Conservation (phyloP, 1,140 invertebrate species). For the Cephus cinctus region DNA sequence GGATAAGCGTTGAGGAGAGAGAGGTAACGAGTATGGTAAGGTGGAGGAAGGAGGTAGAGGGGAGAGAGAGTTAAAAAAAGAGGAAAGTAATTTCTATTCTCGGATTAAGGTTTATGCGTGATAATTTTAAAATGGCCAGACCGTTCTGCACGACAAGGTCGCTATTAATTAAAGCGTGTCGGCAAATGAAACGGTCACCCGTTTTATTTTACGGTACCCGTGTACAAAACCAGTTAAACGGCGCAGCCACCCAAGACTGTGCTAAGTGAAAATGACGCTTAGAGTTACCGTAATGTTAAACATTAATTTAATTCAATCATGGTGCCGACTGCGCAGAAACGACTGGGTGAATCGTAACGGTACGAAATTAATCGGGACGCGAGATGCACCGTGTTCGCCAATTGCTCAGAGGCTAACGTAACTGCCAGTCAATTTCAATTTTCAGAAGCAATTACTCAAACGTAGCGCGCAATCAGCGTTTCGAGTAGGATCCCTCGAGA, state of each 20-base stretch:
- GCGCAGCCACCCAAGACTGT: too few relatives aligned
- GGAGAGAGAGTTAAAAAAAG: not conserved
- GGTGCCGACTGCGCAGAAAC: too few relatives aligned
- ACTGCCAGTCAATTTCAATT: constrained; percentile 20
- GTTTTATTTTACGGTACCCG: constrained; percentile 28
- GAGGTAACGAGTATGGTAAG: not conserved
- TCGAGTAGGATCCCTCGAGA: constrained; percentile 14
- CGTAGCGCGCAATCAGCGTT: constrained; percentile 18
- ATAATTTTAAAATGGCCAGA: constrained; percentile 39
- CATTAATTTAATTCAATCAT: too few relatives aligned
- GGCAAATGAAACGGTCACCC: constrained; percentile 17
- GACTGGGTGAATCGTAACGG: not conserved
- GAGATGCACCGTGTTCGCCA: constrained; percentile 1
- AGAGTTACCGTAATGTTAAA: too few relatives aligned
- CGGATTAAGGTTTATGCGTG: constrained; percentile 43
- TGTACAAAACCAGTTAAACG: too few relatives aligned
- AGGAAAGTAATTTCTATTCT: constrained; percentile 37
- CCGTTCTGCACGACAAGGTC: constrained; percentile 22
- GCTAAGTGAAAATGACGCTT: too few relatives aligned
- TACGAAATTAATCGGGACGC: not conserved
- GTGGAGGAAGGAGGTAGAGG: too few relatives aligned
- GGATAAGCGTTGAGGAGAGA: not conserved
- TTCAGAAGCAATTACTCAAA: constrained; percentile 24
- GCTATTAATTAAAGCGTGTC: constrained; percentile 37
- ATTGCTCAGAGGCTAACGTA: too few relatives aligned